A percentile compares a stretch with the other conserved stretches of the same genome.
phyloP scores from a whole-genome alignment of 2,113 vertebrate genomes.

The Coryphaenoides rupestris region DNA sequence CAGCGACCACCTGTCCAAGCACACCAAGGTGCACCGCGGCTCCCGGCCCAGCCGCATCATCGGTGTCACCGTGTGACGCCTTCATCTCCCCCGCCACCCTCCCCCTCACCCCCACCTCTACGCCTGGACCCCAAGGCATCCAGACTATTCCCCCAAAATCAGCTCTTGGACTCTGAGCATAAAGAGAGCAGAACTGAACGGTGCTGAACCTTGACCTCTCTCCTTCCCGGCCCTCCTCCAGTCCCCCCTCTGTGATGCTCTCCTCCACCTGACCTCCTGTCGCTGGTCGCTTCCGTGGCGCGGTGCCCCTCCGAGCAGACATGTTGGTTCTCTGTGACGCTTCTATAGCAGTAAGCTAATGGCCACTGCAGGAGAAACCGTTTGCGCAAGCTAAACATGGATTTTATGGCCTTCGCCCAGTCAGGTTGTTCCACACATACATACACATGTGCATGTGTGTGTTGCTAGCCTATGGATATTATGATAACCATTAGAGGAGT shows the following conservation, averaged over 20 bases:
- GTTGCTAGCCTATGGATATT: slow-evolving; percentile 1
- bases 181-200: not conserved
- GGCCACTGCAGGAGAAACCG: slow-evolving; percentile 48
- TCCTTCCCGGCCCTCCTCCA: not conserved
- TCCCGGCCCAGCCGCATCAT: slow-evolving; percentile 67
- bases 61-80: slow-evolving; percentile 63
- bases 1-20: slow-evolving; percentile 85
- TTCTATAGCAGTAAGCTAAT: slow-evolving; percentile 20
- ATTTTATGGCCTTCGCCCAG: slow-evolving; percentile 23
- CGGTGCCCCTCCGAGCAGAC: not conserved
- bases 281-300: too few species aligned
- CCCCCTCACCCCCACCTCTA: slow-evolving; percentile 2
- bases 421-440: not conserved
- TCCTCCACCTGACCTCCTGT: not conserved
- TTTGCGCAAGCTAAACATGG: slow-evolving; percentile 26
- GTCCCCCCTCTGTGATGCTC: not conserved
- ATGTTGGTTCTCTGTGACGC: slow-evolving; percentile 13
- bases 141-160: not conserved
- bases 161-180: not conserved
- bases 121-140: not conserved
- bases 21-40: slow-evolving; percentile 81
- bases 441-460: slow-evolving; percentile 5
- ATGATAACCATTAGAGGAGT: slow-evolving; percentile 13
- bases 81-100: not conserved
- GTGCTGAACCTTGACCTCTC: not conserved